A percentile compares a stretch with the other conserved stretches of the same genome.
Conservation (phyloP, 2,888 invertebrate genomes). For the Agrotis segetum region DNA sequence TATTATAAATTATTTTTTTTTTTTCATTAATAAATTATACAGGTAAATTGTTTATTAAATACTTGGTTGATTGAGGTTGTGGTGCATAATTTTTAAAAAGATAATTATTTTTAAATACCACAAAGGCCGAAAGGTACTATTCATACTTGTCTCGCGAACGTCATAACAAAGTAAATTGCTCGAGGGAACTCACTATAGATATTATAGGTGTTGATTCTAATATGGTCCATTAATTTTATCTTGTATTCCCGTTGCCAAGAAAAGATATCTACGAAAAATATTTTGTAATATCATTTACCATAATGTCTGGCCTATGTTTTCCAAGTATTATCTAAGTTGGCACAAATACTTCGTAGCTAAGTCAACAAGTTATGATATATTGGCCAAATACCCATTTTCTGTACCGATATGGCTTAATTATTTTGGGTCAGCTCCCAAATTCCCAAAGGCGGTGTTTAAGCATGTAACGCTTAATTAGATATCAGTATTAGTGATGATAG, state of each 20-base stretch:
- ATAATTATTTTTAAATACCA: no score
- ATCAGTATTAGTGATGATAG: conserved; percentile 3
- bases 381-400: conserved; percentile 19
- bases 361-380: conserved; percentile 45
- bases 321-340: conserved; percentile 27
- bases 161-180: no score
- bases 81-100: no score
- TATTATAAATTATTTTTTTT: no score
- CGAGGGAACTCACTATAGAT: no score
- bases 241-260: not conserved
- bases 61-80: no score
- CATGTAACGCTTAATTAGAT: conserved; percentile 26
- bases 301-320: conserved; percentile 1
- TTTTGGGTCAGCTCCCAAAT: conserved; percentile 29
- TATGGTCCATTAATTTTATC: no score
- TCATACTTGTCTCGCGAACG: no score
- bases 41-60: no score
- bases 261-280: not conserved
- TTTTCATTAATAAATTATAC: no score
- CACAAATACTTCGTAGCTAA: conserved; percentile 29
- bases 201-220: no score
- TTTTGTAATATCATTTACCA: not conserved
- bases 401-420: conserved; percentile 23
- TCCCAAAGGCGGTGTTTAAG: conserved; percentile 1
- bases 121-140: no score